Evolutionary conservation across 2,113 vertebrate species (phyloP).

Genomic region (Ceuthmochares aereus): DNA sequence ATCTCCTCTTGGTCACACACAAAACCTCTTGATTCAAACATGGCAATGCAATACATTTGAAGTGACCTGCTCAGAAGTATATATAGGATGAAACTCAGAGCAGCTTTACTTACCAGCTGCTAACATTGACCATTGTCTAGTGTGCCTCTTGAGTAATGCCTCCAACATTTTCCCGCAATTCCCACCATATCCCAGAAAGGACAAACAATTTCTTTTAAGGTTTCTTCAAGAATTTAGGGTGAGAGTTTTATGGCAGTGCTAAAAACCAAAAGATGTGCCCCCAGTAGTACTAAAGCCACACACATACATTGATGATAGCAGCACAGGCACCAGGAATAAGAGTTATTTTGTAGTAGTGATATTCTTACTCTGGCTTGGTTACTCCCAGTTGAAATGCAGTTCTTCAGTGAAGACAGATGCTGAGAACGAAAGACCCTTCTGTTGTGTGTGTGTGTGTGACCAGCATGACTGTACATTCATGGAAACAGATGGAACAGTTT

Average conservation of each 20-base stretch:
- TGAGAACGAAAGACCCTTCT: conserved; percentile 47
- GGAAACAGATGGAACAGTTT: conserved; percentile 68
- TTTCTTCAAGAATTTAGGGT: neutral
- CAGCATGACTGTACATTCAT: conserved; percentile 38
- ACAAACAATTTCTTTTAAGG: neutral
- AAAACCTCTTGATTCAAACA: neutral
- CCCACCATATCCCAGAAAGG: neutral
- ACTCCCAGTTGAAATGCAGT: neutral
- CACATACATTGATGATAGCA: neutral
- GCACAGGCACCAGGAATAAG: neutral
- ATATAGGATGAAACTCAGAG: neutral
- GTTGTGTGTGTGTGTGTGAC: conserved; percentile 14
- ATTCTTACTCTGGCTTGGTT: neutral
- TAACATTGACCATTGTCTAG: neutral
- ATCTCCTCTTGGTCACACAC: neutral
- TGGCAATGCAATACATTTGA: neutral
- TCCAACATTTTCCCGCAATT: neutral
- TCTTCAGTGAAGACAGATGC: conserved; percentile 47
- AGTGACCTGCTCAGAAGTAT: neutral
- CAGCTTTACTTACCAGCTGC: neutral
- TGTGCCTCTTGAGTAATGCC: neutral
- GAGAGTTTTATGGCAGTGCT: neutral
- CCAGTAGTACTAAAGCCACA: fast-evolving
- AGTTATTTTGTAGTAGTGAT: neutral
- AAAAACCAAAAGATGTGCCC: neutral